phyloP scores from a whole-genome alignment of 2,113 vertebrate genomes.

The Megalops atlanticus region DNA sequence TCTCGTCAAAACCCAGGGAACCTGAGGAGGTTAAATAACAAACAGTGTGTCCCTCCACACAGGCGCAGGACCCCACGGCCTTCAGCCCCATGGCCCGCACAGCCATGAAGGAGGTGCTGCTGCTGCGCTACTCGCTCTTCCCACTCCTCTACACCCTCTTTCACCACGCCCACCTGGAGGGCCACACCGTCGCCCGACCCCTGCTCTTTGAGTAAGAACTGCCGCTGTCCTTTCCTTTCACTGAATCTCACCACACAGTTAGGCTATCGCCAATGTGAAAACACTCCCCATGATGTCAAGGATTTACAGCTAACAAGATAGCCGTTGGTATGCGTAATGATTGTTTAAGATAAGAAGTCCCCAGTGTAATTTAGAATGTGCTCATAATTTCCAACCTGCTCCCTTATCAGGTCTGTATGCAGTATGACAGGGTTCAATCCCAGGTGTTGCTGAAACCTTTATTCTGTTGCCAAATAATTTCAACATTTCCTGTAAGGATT shows the following conservation, averaged over 20 bases:
- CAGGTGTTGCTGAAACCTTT: background rate
- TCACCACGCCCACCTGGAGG: constrained; percentile 75
- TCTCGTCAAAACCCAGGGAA: too few relatives aligned
- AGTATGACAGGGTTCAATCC: background rate
- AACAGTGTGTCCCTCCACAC: background rate
- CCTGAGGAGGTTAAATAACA: background rate
- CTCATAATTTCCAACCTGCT: background rate
- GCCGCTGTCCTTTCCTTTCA: background rate
- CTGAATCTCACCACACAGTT: background rate
- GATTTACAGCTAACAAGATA: too few relatives aligned
- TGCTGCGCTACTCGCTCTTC: constrained; percentile 82
- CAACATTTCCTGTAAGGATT: background rate
- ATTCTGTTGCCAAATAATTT: background rate
- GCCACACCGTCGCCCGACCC: constrained; percentile 78
- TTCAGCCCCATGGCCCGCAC: constrained; percentile 72
- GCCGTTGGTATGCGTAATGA: background rate
- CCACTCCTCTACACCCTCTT: constrained; percentile 87
- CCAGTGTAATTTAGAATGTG: background rate
- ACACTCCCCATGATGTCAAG: too few relatives aligned
- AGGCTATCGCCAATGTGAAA: too few relatives aligned
- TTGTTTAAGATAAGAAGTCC: background rate
- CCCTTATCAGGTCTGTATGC: background rate
- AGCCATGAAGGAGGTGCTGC: constrained; percentile 78
- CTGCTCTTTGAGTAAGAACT: constrained; percentile 82
- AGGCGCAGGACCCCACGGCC: constrained; percentile 80